phyloP scores from a whole-genome alignment of 2,113 vertebrate genomes.

The Monopterus albus region DNA sequence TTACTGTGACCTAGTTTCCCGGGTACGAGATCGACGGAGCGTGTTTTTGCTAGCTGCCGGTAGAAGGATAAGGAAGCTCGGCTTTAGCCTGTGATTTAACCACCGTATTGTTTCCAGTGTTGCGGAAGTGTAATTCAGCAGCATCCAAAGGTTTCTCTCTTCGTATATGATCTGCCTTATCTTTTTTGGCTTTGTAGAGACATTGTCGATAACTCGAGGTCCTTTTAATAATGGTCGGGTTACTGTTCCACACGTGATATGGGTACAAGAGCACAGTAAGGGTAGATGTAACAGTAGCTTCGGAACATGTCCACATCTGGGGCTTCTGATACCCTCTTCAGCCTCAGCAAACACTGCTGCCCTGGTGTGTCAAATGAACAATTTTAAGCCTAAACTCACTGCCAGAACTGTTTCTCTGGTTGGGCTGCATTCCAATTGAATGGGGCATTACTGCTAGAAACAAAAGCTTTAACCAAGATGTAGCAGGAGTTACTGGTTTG shows the following conservation, averaged over 20 bases:
- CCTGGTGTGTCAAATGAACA: no score
- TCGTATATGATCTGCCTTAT: no score
- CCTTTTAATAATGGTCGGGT: neutral
- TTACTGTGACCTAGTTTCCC: no score
- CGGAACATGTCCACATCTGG: no score
- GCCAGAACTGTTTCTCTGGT: neutral
- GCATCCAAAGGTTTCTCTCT: no score
- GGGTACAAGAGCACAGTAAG: no score
- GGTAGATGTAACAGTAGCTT: no score
- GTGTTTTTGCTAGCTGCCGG: conserved; percentile 2
- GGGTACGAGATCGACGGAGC: no score
- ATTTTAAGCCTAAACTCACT: no score
- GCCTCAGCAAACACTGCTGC: conserved; percentile 13
- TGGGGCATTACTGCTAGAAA: neutral
- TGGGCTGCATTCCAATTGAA: neutral
- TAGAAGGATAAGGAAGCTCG: neutral
- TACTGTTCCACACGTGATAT: neutral
- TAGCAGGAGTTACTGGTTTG: neutral
- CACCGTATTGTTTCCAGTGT: neutral
- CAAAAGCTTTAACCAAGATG: neutral
- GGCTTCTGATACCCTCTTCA: conserved; percentile 16
- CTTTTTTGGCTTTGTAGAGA: neutral
- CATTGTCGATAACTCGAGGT: neutral
- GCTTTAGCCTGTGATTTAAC: neutral
- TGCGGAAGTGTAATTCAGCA: no score